Conservation (phyloP, 2,888 invertebrate genomes). For the Philhelius pedissequus region DNA sequence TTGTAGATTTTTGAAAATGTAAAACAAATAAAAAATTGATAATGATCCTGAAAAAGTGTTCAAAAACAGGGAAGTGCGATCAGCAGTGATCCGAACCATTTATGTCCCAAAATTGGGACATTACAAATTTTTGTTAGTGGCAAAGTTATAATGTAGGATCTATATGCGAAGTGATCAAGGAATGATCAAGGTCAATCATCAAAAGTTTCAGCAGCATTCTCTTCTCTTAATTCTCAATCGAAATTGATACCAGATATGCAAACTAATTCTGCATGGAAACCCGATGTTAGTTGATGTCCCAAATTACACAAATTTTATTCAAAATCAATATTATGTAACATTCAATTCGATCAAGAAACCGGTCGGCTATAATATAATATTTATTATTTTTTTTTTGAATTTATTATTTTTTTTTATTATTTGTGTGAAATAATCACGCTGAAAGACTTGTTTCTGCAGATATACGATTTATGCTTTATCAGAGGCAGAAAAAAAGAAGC, state of each 20-base stretch:
- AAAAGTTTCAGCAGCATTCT: conserved; percentile 50
- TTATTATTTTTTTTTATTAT: conserved; percentile 17
- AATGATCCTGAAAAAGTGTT: conserved; percentile 16
- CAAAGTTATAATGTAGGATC: conserved; percentile 37
- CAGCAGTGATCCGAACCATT: neutral
- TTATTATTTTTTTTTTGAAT: conserved; percentile 13
- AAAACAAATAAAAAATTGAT: neutral
- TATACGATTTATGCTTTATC: conserved; percentile 40
- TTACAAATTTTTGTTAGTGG: conserved; percentile 1
- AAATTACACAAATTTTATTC: conserved; percentile 57
- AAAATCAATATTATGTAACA: conserved; percentile 60
- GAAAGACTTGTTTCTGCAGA: conserved; percentile 54
- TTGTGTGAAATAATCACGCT: conserved; percentile 53
- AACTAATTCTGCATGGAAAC: conserved; percentile 58
- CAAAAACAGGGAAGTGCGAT: conserved; percentile 5
- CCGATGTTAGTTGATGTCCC: conserved; percentile 31
- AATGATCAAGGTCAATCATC: conserved; percentile 55
- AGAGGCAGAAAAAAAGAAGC: conserved; percentile 21
- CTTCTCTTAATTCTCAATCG: neutral
- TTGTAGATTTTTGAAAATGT: neutral
- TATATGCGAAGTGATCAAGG: neutral
- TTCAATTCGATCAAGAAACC: conserved; percentile 53
- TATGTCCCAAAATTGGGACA: neutral
- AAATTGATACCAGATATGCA: conserved; percentile 54
- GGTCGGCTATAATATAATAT: conserved; percentile 46